Evolutionary conservation across 2,888 invertebrate species (phyloP).

Genomic region (Maniola hyperantus): DNA sequence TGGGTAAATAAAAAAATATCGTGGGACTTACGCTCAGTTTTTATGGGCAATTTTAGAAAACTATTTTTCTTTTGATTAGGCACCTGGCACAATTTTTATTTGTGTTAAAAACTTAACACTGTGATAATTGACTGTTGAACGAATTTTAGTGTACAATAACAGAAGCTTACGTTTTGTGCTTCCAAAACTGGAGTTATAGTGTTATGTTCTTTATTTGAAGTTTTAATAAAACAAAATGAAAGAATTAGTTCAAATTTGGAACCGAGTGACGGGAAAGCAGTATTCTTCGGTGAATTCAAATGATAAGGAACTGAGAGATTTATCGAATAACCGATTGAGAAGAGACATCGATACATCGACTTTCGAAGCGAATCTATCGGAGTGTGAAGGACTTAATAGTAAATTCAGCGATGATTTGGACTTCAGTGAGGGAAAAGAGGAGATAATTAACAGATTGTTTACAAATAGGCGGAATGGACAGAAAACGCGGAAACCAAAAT

Average conservation of each 20-base stretch:
- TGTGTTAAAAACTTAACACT: neutral
- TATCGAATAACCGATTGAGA: slow-evolving; percentile 60
- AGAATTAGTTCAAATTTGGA: slow-evolving; percentile 84
- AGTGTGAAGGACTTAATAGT: slow-evolving; percentile 68
- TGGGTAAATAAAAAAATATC: neutral
- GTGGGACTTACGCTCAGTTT: neutral
- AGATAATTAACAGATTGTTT: slow-evolving; percentile 69
- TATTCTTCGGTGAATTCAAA: slow-evolving; percentile 80
- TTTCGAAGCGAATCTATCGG: slow-evolving; percentile 62
- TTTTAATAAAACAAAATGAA: slow-evolving; percentile 74
- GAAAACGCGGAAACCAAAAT: slow-evolving; percentile 64
- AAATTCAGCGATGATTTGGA: slow-evolving; percentile 65
- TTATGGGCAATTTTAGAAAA: neutral
- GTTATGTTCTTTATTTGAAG: slow-evolving; percentile 36
- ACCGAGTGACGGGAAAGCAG: slow-evolving; percentile 73
- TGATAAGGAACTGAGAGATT: slow-evolving; percentile 63
- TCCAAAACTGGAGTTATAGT: neutral
- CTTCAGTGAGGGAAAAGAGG: slow-evolving; percentile 63
- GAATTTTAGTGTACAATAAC: neutral
- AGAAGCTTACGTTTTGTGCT: neutral
- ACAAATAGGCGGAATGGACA: slow-evolving; percentile 63
- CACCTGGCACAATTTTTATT: neutral
- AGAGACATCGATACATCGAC: slow-evolving; percentile 57
- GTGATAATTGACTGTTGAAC: neutral
- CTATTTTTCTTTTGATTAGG: neutral